Evolutionary conservation across 2,888 invertebrate species (phyloP), one percentile per base, ranked within the genome.

Genomic region (Ornithoptera priamus): DNA sequence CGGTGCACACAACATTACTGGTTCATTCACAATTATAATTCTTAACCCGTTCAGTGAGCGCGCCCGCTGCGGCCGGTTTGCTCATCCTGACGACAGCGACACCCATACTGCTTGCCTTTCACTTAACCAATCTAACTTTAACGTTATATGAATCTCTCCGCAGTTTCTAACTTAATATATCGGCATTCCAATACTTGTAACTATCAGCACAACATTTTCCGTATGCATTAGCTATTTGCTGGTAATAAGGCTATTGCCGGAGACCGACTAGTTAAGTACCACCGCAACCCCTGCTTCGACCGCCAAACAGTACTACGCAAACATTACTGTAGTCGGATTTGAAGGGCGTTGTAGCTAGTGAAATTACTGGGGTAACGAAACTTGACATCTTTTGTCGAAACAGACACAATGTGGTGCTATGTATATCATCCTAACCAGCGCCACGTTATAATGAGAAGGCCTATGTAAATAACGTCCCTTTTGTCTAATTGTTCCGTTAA

Each of bases 41-140:
- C 63, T 61, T 68, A 72, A 71, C 73, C 69, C 72, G 70, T 42
- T 61, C 36, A 68, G 69, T 60, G 68, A 69, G 63, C 64, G 70
- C 65, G 56, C 66, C 30, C 30, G 61, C 63, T 67, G 24, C 46
- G 61, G 69, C 83, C 78, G 77, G 81, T 78, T 75, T 72, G 77
- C 80, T 77, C 82, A 81, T 82, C 82, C 83, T 80, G 73, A 65
- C 68, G 62, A 57, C 70, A 53, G 71, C 72, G 72, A 75, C 75
- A 72, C 72, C 80, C 77, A 80, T 78, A 78, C 77, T 73, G 73
- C 72, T 68, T 67, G 62, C 79, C 84, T 84, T 84, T 84, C 84
- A 80, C 84, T 81, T 78, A 69, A 73, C 62, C 69, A 70, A 67
- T 66, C 71, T 74, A 72, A 76, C 74, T 76, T 75, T 76, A 77